A percentile compares a stretch with the other conserved stretches of the same genome.
Evolutionary conservation across 2,797 vertebrate genomes (phyloP).

Genomic region (Psittacula echo): DNA sequence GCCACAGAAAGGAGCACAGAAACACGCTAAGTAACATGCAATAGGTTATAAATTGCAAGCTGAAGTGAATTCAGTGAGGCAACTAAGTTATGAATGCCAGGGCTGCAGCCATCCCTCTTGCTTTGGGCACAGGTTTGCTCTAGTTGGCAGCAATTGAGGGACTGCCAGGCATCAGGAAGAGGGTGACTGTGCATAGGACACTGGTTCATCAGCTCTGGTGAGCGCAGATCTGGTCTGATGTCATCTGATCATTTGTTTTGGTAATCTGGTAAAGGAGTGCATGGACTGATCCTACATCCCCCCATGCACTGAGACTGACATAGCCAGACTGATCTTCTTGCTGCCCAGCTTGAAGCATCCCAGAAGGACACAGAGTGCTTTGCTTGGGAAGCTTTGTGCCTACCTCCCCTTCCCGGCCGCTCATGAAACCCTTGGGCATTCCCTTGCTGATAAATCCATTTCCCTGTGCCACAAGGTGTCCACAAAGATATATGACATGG

Average conservation of each 20-base stretch:
- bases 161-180: background rate
- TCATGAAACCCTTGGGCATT: background rate
- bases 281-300: background rate
- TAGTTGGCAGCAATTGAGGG: background rate
- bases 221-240: background rate
- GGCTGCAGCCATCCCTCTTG: background rate
- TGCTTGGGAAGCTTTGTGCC: background rate
- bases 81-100: background rate
- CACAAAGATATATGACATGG: background rate
- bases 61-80: background rate
- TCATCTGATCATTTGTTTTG: background rate
- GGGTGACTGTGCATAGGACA: background rate
- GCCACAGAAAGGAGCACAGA: background rate
- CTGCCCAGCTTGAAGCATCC: background rate
- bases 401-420: background rate
- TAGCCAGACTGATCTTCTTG: background rate
- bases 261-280: background rate
- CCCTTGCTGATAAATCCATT: background rate
- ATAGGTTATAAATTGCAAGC: background rate
- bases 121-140: background rate
- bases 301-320: background rate
- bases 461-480: background rate
- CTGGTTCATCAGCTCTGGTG: background rate
- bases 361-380: background rate
- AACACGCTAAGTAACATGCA: background rate